Evolutionary conservation across 2,888 invertebrate species (phyloP), one percentile per base, ranked within the genome.

Genomic region (Latrodectus hesperus): DNA sequence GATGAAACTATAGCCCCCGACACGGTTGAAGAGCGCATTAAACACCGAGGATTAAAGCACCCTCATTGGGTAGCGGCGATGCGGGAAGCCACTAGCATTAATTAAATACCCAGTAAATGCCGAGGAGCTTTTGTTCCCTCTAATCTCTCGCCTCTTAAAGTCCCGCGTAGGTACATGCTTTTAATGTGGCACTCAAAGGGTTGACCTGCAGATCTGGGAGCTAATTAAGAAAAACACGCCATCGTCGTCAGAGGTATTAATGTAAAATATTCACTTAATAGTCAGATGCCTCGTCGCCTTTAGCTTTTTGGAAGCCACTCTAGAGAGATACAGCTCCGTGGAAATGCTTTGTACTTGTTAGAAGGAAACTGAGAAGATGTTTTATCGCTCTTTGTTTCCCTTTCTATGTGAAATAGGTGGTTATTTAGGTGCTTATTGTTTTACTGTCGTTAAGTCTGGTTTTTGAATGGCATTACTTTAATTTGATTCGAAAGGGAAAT

Each of bases 211-310:
- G 64, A 52, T 51, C 76, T 71, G 76, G 67, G 51, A 83, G 78
- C 77, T 85, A 85, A 85, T 85, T 85, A 85, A 79, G 85, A 85
- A 85, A 85, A 85, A 85, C 79, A 79, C 68, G 74, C 22, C 75
- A 26, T 9, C 74, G 85, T 85, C 79, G 70, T 67, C 76, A 16
- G 51, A 75, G 85, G 85, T 75, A 85, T 80, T 85, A 85, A 73
- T 85, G 85, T 80, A 85, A 85, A 78, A 85, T 85, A 85, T 85
- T 85, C 85, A 85, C 80, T 85, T 85, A 85, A 85, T 85, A 85
- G 85, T 70, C 68, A 71, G 55, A 70, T 78, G 77, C 53, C 55
- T 73, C 64, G 9, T 38, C 22, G 38, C 65, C 72, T 84, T 72
- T 78, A 67, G 68, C 68, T 55, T n/a, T 49, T n/a, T 51, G 74